phyloP scores from a whole-genome alignment of 2,797 vertebrate genomes.

The Macroramphosus scolopax region DNA sequence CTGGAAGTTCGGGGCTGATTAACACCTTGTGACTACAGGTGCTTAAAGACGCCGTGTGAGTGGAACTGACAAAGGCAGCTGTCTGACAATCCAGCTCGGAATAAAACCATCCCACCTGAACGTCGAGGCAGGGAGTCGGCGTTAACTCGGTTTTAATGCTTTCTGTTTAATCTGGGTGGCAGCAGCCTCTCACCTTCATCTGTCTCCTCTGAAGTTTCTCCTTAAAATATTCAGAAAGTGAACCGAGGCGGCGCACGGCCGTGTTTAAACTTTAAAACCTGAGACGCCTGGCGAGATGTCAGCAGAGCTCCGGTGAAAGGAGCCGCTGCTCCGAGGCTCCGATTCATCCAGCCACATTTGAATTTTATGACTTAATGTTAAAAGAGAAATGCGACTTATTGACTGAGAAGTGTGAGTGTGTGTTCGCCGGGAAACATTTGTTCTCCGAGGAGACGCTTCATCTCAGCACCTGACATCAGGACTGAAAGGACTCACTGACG shows the following conservation, averaged over 20 bases:
- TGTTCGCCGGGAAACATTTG: slow-evolving; percentile 20
- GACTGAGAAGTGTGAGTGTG: slow-evolving; percentile 29
- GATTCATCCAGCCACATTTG: slow-evolving; percentile 32
- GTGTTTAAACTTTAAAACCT: slow-evolving; percentile 65
- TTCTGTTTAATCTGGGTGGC: slow-evolving; percentile 68
- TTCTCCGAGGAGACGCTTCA: slow-evolving; percentile 7
- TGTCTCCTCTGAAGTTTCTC: slow-evolving; percentile 57
- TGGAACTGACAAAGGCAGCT: slow-evolving; percentile 44
- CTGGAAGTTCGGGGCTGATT: slow-evolving; percentile 55
- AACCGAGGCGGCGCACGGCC: slow-evolving; percentile 36
- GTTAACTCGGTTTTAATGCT: slow-evolving; percentile 62
- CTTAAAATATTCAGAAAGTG: slow-evolving; percentile 59
- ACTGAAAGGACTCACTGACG: no score
- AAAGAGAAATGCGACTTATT: slow-evolving; percentile 46
- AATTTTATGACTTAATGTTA: slow-evolving; percentile 49
- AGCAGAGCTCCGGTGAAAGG: slow-evolving; percentile 35
- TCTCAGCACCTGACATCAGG: slow-evolving; percentile 3
- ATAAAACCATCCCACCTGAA: slow-evolving; percentile 59
- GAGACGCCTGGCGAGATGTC: slow-evolving; percentile 47
- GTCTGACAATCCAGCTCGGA: slow-evolving; percentile 47
- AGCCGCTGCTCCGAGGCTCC: slow-evolving; percentile 37
- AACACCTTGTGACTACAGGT: slow-evolving; percentile 44
- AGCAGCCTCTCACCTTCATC: slow-evolving; percentile 67
- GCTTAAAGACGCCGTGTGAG: slow-evolving; percentile 30
- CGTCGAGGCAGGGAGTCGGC: slow-evolving; percentile 21